Evolutionary conservation across 2,888 invertebrate genomes (phyloP), one percentile per base, ranked within the genome.

Genomic region (Acleris cristana): DNA sequence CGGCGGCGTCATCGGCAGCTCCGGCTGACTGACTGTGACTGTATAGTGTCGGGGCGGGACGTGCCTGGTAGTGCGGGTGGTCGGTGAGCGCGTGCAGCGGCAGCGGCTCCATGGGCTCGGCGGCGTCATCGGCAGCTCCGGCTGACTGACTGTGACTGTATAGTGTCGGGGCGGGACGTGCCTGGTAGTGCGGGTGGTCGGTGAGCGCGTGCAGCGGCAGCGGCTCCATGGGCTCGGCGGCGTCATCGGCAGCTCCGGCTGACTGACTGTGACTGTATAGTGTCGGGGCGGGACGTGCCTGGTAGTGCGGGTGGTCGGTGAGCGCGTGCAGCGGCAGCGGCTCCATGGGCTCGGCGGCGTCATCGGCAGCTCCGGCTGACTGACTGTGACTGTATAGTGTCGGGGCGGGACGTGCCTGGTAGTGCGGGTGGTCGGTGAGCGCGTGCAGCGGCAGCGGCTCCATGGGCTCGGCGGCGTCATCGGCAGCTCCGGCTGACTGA

Each of bases 121-220:
- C 83, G 58, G 74, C 64, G 44, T n/a, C n/a, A n/a, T n/a, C n/a
- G n/a, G n/a, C n/a, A n/a, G n/a, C n/a, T n/a, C n/a, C n/a, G n/a
- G n/a, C n/a, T n/a, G n/a, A n/a, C n/a, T n/a, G n/a, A n/a, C n/a
- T n/a, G n/a, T n/a, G n/a, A n/a, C 6, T 26, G 26, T 6, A 26
- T 0, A 26, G 26, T 6, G 26, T 26, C 40, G 26, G 30, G 18
- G 30, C 12, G 55, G n/a, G 1, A 14, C 34, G 45, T 62, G 89
- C 90, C 87, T 90, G 90, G 71, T 88, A 90, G 71, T 90, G 85
- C 0, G 76, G 64, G 34, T 81, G 83, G 58, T 85, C 83, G 34
- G 79, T 82, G 21, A 86, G 76, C 0, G 79, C 82, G 64, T 85
- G 82, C 65, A 87, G 69, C 16, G 75, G 79, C 71, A 89, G 73